Base-by-base conservation (phyloP, 2,797 vertebrate genomes). In the Cyclura pinguis region DNA sequence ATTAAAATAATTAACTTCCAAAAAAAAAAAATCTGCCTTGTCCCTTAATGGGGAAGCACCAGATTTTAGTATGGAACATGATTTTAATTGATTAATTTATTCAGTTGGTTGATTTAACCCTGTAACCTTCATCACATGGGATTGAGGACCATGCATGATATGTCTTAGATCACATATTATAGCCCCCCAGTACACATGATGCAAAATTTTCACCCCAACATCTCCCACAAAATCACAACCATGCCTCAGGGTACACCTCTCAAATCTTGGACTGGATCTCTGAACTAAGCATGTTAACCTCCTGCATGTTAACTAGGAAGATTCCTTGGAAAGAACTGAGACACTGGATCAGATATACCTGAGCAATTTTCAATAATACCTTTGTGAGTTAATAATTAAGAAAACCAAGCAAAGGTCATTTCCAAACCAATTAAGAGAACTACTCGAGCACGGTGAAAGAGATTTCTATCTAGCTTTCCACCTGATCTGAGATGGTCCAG, bases 371-470 rank as follows among this genome's bases (percentile, higher is more conserved):
- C 64, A 29, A 72, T 69, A 85, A 86, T n/a, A 59, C 72, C 29
- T 74, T 64, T 81, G 78, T 86, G 67, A 82, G 22, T 82, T 74
- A 90, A 82, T 86, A 81, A 90, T 86, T 81, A 90, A 76, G 88
- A 14, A 74, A 83, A 86, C 20, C 67, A 80, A 90, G 67, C 67
- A 86, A 86, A 74, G 55, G 13, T 76, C 86, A n/a, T 82, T 90
- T 86, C 77, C 84, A 86, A 90, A 69, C 32, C 89, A 86, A 82
- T 90, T 90, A 82, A 86, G 55, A 67, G 67, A 86, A 81, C 55
- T 81, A 76, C 7, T 69, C 50, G 55, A 76, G 78, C 32, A 82
- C 13, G 86, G 72, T 38, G 64, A 81, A 74, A 86, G 38, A 86
- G 77, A 80, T 59, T 74, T 82, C 62, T 74, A 62, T 59, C 55